A percentile compares a stretch with the other conserved stretches of the same genome.
phyloP scores from a whole-genome alignment of 2,797 vertebrate species.

The Falco novaeseelandiae region DNA sequence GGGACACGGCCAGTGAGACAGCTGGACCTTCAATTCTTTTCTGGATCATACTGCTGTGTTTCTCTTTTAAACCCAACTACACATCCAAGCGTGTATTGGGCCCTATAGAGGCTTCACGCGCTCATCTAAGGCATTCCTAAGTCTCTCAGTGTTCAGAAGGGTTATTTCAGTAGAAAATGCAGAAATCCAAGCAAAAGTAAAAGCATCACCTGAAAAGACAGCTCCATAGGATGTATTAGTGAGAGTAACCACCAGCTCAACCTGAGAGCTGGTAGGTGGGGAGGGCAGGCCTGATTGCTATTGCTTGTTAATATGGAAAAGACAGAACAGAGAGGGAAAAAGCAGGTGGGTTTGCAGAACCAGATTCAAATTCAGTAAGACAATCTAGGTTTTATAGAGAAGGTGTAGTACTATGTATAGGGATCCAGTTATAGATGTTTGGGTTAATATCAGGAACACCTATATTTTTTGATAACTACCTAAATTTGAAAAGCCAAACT shows the following conservation, averaged over 20 bases:
- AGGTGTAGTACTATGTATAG: background rate
- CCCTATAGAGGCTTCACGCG: background rate
- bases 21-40: background rate
- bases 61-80: background rate
- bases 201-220: background rate
- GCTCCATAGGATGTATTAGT: background rate
- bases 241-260: background rate
- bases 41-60: background rate
- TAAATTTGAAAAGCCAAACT: background rate
- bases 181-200: background rate
- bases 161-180: background rate
- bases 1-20: background rate
- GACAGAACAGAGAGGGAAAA: background rate
- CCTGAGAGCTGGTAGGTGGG: background rate
- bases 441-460: background rate
- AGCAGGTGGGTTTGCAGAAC: background rate
- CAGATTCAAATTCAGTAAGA: background rate
- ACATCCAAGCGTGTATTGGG: background rate
- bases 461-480: background rate
- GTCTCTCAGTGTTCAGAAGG: background rate
- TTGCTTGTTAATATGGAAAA: background rate
- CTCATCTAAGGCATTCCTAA: background rate
- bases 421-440: background rate
- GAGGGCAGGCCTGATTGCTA: background rate
- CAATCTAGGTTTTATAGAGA: background rate